Evolutionary conservation across 2,888 invertebrate genomes (phyloP), one percentile per base, ranked within the genome.

Genomic region (Drosophila ustulata): DNA sequence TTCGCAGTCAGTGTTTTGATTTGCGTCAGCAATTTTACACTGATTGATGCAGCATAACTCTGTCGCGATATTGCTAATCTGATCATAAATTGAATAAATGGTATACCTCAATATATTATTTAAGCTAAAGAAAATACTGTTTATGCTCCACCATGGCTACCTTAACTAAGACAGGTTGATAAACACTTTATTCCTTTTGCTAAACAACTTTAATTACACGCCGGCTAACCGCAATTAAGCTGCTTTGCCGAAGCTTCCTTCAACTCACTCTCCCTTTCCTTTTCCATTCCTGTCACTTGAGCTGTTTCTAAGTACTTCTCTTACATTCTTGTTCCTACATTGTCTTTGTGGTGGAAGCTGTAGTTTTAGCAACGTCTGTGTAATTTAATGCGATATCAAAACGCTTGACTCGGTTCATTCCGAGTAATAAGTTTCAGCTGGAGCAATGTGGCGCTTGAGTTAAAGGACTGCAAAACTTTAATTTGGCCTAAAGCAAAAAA

Each of bases 161-260:
- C 3, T 18, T 18, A 28, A 8, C 26, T 58, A 23, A 28, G 26
- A 23, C 37, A 61, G 56, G 53, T 74, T 74, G 37, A 6, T 39
- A 43, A 69, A 41, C 56, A 50, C 52, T 57, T 63, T 37, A 49
- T 47, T 46, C 45, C 18, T 4, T 4, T n/a, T 32, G 28, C 43
- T 23, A n/a, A 70, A 52, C 41, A 53, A 46, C 26, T 70, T 70
- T 58, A 62, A 72, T 71, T 66, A 70, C 57, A 23, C 52, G 45
- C 25, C 43, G 37, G 47, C 18, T n/a, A 57, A 49, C 71, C 75
- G 67, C 75, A 75, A 71, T 78, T 71, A 77, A 77, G 78, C 71
- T 49, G 57, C 56, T 63, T 69, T 53, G 30, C 13, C 11, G 7
- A 37, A 32, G 49, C 18, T 30, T 39, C 39, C 25, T 47, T 11